Percentiles rank a stretch among this genome's conserved stretches.
Evolutionary conservation across 2,888 invertebrate species (phyloP).

Genomic region (Trilocha varians): DNA sequence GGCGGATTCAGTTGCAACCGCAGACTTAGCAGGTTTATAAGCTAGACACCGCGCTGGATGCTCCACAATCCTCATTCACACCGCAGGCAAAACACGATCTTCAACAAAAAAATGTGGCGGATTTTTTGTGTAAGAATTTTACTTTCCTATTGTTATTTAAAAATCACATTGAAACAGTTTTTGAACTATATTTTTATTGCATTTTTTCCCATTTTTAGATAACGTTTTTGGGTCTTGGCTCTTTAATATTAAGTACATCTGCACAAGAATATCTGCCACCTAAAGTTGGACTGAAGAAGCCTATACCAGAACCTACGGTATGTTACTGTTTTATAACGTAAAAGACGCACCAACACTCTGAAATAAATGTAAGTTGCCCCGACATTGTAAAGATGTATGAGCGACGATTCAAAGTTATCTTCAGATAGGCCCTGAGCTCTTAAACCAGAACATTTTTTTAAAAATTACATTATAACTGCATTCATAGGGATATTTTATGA

Average conservation of each 20-base stretch:
- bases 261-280: constrained; percentile 72
- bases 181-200: constrained; percentile 3
- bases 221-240: constrained; percentile 39
- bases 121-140: constrained; percentile 42
- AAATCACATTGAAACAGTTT: neutral
- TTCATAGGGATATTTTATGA: no score
- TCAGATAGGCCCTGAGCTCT: no score
- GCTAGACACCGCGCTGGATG: constrained; percentile 22
- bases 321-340: no score
- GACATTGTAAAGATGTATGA: no score
- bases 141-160: neutral
- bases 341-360: no score
- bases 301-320: constrained; percentile 45
- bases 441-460: no score
- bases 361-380: no score
- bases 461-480: no score
- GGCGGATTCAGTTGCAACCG: constrained; percentile 36
- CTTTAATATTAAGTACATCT: constrained; percentile 40
- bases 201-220: constrained; percentile 26
- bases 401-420: no score
- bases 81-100: constrained; percentile 18
- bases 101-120: constrained; percentile 39
- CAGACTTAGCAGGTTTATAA: constrained; percentile 46
- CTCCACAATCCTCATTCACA: constrained; percentile 28
- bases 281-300: constrained; percentile 45